Conservation (phyloP, 2,113 vertebrate genomes). For the Leptobrachium ailaonicum region DNA sequence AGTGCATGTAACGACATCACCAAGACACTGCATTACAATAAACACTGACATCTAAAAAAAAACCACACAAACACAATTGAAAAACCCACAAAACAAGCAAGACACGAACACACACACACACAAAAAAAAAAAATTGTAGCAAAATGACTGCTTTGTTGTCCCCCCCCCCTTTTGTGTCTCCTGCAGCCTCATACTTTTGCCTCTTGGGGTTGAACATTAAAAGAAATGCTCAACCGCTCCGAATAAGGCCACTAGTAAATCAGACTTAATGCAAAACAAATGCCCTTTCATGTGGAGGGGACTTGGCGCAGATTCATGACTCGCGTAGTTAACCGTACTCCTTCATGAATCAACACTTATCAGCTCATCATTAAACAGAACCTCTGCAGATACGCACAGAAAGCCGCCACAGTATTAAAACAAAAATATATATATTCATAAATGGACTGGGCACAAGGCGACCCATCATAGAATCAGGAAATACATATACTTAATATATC, state of each 20-base stretch:
- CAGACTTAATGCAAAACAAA: slow-evolving; percentile 78
- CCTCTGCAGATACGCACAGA: too few species aligned
- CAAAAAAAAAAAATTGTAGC: slow-evolving; percentile 47
- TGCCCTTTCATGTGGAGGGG: slow-evolving; percentile 69
- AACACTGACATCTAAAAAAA: neutral
- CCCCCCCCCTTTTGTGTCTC: slow-evolving; percentile 48
- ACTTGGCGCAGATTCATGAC: slow-evolving; percentile 59
- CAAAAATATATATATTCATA: too few species aligned
- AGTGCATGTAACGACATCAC: too few species aligned
- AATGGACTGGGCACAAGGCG: too few species aligned
- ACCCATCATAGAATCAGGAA: too few species aligned
- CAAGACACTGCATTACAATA: neutral
- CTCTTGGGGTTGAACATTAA: slow-evolving; percentile 62
- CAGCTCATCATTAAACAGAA: slow-evolving; percentile 61
- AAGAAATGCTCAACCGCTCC: slow-evolving; percentile 27
- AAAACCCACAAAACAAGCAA: slow-evolving; percentile 6
- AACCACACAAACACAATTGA: neutral
- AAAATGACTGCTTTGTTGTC: slow-evolving; percentile 55
- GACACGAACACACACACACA: slow-evolving; percentile 51
- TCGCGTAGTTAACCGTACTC: slow-evolving; percentile 59
- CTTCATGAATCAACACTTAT: slow-evolving; percentile 59
- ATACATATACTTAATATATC: too few species aligned
- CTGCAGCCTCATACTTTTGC: slow-evolving; percentile 6
- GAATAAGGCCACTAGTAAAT: slow-evolving; percentile 67
- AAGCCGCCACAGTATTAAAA: too few species aligned